Conservation (phyloP, 2,888 invertebrate species). For the Latheticus oryzae region DNA sequence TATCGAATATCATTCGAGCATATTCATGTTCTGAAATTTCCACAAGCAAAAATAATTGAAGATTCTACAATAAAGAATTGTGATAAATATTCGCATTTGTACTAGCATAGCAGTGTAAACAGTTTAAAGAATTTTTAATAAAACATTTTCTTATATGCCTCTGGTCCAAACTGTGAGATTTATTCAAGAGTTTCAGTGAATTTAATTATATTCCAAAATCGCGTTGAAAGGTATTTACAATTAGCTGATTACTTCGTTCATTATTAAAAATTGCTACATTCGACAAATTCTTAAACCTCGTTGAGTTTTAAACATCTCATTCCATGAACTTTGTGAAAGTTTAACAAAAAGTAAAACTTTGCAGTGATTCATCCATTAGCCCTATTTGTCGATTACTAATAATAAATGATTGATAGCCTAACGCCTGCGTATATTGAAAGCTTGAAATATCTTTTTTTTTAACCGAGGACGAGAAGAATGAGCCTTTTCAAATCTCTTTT, state of each 20-base stretch:
- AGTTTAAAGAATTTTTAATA: constrained; percentile 42
- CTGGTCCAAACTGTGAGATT: constrained; percentile 36
- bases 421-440: constrained; percentile 47
- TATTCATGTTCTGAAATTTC: too few species aligned
- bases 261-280: constrained; percentile 35
- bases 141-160: constrained; percentile 41
- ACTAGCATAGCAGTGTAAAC: constrained; percentile 34
- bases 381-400: constrained; percentile 53
- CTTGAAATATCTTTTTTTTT: constrained; percentile 46
- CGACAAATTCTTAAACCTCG: constrained; percentile 7
- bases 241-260: constrained; percentile 25
- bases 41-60: too few species aligned
- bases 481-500: constrained; percentile 22
- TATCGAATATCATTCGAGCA: too few species aligned
- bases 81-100: constrained; percentile 11
- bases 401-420: constrained; percentile 53
- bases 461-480: constrained; percentile 34
- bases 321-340: constrained; percentile 37
- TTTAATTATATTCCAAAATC: constrained; percentile 42
- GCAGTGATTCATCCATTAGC: constrained; percentile 53
- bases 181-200: constrained; percentile 37
- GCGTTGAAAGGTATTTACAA: constrained; percentile 33
- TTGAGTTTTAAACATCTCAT: constrained; percentile 24
- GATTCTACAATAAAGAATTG: too few species aligned
- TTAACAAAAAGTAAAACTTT: constrained; percentile 47